phyloP scores from a whole-genome alignment of 2,113 vertebrate species.

The Miniopterus natalensis region DNA sequence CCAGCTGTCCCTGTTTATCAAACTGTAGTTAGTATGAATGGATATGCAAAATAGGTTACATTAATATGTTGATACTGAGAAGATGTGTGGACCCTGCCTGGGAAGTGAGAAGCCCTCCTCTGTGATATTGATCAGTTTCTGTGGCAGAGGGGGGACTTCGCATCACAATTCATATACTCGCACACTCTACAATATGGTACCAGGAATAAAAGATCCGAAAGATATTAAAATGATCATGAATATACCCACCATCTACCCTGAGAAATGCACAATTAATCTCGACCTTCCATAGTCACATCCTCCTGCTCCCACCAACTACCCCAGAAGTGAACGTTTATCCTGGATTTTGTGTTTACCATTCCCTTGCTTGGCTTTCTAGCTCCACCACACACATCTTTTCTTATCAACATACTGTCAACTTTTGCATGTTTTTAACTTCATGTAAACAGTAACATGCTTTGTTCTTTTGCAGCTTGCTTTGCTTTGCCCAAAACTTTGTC shows the following conservation, averaged over 20 bases:
- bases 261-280: neutral
- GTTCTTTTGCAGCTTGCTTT: neutral
- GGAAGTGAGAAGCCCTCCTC: neutral
- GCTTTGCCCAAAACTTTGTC: neutral
- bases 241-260: neutral
- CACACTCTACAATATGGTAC: neutral
- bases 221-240: neutral
- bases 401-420: neutral
- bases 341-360: neutral
- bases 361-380: neutral
- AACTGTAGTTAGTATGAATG: neutral
- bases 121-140: neutral
- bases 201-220: neutral
- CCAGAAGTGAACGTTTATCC: neutral
- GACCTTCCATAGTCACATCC: neutral
- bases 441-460: neutral
- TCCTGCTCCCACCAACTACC: neutral
- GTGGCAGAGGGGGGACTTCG: neutral
- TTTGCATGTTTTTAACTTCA: constrained; percentile 19
- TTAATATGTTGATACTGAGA: neutral
- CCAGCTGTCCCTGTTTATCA: too few species aligned
- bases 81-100: neutral
- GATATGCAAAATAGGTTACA: neutral
- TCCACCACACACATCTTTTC: neutral
- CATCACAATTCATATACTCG: neutral